Base-by-base conservation (phyloP, 2,797 vertebrate species). In the Tachyglossus aculeatus region DNA sequence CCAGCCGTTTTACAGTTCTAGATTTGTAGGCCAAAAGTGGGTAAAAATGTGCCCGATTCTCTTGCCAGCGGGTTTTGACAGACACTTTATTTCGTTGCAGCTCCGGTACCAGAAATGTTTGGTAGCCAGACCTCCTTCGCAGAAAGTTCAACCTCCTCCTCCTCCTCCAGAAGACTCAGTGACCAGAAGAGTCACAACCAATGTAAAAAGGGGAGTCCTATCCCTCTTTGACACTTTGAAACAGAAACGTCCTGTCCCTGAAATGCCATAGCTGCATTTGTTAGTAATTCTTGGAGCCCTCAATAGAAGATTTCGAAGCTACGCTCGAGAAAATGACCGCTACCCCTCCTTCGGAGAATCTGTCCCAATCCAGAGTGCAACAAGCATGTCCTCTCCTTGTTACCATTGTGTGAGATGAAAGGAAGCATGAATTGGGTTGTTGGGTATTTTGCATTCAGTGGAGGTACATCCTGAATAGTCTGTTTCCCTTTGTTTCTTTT, bases 191-290 rank as follows among this genome's bases (percentile, higher is more conserved):
- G 97, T 99, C 84, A 98, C 95, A n/a, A 98, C 94, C 72, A 99
- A 98, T 1, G 96, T 99, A 40, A 99, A 99, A 83, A 94, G 96
- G 4, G 94, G 98, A 19, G 97, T 99, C 75, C 91, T 96, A 85
- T 99, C 97, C 74, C 95, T 99, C 89, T 98, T 99, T 96, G 98
- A 98, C 96, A 98, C 96, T 96, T 95, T 99, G 93, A 99, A 99
- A 96, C 91, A 97, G 95, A 99, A 98, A 90, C 96, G 96, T 70
- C 96, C 96, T 0, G 91, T 96, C 54, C 86, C 95, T 0, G 97
- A 99, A 86, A 93, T 94, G 56, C 96, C 97, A 1, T 96, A 98
- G 91, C 93, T 86, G 87, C 85, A 4, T 44, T 0, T n/a, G 34
- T 43, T n/a, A 16, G n/a, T 25, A 61, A 78, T 39, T 45, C 27